These are phyloP conservation scores for Hanleya hanleyi DNA, from an alignment of 2,888 invertebrate genomes.

Conservation along the genomic window DNA sequence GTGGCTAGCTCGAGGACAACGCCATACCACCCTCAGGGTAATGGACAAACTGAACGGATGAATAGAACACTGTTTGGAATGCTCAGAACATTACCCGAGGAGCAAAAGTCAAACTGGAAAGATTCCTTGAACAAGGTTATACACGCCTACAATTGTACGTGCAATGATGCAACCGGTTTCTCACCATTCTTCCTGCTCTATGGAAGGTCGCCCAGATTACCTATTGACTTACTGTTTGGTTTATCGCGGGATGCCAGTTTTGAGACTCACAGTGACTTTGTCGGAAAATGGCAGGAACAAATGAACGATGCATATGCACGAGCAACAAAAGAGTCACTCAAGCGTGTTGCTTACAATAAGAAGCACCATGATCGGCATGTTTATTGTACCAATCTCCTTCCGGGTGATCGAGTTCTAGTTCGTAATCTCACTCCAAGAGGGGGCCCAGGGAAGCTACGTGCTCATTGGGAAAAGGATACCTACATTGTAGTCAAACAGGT, in stretches of 20 bases:
- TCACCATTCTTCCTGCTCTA: neutral
- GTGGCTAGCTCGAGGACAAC: neutral
- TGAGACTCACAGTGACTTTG: neutral
- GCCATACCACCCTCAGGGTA: neutral
- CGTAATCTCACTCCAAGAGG: neutral
- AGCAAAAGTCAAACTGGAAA: neutral
- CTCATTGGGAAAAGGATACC: conserved; percentile 15
- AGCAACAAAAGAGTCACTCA: neutral
- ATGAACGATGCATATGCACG: conserved; percentile 5
- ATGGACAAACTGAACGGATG: neutral
- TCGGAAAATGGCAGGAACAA: neutral
- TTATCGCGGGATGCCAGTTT: no score
- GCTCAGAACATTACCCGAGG: neutral
- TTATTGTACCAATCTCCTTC: neutral
- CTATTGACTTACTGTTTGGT: neutral
- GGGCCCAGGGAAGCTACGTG: conserved; percentile 8
- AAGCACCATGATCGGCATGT: conserved; percentile 8
- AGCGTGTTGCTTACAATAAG: conserved; percentile 2
- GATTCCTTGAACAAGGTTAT: neutral
- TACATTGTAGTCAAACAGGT: conserved; percentile 6
- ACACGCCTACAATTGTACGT: neutral
- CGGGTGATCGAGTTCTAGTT: conserved; percentile 20
- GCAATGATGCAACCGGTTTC: neutral
- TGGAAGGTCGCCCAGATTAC: neutral
- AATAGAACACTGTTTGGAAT: conserved; percentile 2